Evolutionary conservation across 2,888 invertebrate genomes (phyloP).

Genomic region (Caradrina kadenii): DNA sequence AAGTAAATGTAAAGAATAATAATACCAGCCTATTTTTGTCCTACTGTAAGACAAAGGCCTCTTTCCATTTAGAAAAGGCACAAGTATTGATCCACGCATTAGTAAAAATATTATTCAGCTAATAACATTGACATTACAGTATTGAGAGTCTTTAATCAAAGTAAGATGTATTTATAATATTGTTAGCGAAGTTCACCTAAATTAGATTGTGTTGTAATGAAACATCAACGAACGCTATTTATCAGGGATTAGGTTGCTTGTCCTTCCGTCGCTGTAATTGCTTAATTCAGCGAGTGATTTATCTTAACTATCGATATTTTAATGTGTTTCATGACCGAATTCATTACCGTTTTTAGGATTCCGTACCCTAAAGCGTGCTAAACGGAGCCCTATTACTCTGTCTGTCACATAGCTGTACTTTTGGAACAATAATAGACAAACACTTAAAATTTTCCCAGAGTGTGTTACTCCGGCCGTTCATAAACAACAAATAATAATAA

Average conservation of each 20-base stretch:
- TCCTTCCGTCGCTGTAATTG: conserved; percentile 57
- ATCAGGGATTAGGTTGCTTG: conserved; percentile 52
- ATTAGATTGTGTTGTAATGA: conserved; percentile 48
- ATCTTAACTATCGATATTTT: conserved; percentile 32
- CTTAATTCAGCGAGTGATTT: conserved; percentile 48
- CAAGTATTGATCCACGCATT: background rate
- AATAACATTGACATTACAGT: background rate
- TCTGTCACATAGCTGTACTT: too few relatives aligned
- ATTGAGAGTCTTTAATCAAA: conserved; percentile 27
- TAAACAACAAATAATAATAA: too few relatives aligned
- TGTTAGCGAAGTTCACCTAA: conserved; percentile 20
- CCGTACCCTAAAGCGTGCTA: too few relatives aligned
- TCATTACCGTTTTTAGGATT: background rate
- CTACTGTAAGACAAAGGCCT: too few relatives aligned
- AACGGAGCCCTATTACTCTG: too few relatives aligned
- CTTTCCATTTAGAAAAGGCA: too few relatives aligned
- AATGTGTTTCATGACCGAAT: conserved; percentile 3
- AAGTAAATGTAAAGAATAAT: too few relatives aligned
- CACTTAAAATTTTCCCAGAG: too few relatives aligned
- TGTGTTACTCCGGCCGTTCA: too few relatives aligned
- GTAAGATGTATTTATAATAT: conserved; percentile 4
- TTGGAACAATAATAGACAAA: too few relatives aligned
- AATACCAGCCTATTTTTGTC: too few relatives aligned
- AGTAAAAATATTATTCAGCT: background rate
- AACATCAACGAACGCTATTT: conserved; percentile 51